Evolutionary conservation across 2,113 vertebrate species (phyloP).

Genomic region (Neopipo cinnamomea): DNA sequence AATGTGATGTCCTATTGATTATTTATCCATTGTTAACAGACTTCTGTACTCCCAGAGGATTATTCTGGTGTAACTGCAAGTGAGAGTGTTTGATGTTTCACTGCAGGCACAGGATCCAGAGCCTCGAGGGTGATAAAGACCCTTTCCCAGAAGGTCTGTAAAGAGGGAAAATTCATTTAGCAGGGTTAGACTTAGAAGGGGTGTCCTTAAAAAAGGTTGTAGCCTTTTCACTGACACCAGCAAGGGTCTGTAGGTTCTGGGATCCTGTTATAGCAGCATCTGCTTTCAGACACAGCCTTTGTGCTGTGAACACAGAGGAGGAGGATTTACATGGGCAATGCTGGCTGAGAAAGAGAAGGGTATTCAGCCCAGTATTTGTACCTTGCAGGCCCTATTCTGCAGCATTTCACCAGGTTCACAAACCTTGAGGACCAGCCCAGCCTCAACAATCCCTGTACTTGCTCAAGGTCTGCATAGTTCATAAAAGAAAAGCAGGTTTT

Average conservation of each 20-base stretch:
- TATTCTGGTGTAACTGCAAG: neutral
- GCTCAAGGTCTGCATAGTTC: neutral
- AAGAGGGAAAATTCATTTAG: neutral
- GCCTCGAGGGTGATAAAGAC: neutral
- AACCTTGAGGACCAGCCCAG: neutral
- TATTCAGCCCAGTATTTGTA: neutral
- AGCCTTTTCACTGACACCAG: neutral
- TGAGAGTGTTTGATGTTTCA: neutral
- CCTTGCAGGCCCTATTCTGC: neutral
- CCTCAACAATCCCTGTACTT: neutral
- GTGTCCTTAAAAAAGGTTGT: neutral
- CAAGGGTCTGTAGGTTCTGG: neutral
- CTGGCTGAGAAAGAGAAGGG: neutral
- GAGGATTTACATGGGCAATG: neutral
- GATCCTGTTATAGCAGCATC: neutral
- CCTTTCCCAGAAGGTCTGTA: neutral
- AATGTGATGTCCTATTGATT: constrained; percentile 2
- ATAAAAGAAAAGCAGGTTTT: neutral
- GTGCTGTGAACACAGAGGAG: neutral
- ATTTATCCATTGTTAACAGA: neutral
- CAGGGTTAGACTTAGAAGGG: neutral
- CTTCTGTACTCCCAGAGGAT: neutral
- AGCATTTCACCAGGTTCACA: neutral
- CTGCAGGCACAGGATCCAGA: neutral
- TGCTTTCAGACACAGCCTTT: neutral